phyloP scores from a whole-genome alignment of 2,797 vertebrate species.

The Perodicticus potto region DNA sequence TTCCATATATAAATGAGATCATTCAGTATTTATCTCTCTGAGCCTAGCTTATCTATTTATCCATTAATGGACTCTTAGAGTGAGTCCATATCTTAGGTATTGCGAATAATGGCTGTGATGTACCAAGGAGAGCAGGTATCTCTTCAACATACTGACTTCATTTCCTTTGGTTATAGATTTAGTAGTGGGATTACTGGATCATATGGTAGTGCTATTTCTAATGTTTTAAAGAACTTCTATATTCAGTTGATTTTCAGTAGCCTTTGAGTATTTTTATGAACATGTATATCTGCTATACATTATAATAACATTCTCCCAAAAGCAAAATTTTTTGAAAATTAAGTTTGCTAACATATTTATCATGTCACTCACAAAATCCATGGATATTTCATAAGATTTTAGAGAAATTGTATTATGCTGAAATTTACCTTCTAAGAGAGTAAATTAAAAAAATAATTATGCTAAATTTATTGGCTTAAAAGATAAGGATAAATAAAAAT shows the following conservation, averaged over 20 bases:
- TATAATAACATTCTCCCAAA: not conserved
- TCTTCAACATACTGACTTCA: not conserved
- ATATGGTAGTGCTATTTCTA: not conserved
- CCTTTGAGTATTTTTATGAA: not conserved
- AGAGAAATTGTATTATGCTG: not conserved
- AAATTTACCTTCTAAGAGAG: not conserved
- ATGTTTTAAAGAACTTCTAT: not conserved
- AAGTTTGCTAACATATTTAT: not conserved
- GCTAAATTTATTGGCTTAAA: not conserved
- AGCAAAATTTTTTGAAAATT: not conserved
- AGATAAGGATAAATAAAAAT: slow-evolving; percentile 7
- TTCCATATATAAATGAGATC: not conserved
- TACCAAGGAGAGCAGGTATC: not conserved
- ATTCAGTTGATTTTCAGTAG: not conserved
- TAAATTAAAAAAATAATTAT: not conserved
- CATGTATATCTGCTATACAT: not conserved
- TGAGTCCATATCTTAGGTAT: not conserved
- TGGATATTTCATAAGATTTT: not conserved
- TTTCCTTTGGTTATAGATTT: not conserved
- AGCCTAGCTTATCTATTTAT: not conserved
- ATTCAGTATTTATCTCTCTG: not conserved
- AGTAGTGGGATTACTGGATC: not conserved
- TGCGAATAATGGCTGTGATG: not conserved
- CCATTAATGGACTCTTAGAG: not conserved
- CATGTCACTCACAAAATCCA: not conserved